phyloP scores from a whole-genome alignment of 2,888 invertebrate genomes.

The Metallyticus violacea region DNA sequence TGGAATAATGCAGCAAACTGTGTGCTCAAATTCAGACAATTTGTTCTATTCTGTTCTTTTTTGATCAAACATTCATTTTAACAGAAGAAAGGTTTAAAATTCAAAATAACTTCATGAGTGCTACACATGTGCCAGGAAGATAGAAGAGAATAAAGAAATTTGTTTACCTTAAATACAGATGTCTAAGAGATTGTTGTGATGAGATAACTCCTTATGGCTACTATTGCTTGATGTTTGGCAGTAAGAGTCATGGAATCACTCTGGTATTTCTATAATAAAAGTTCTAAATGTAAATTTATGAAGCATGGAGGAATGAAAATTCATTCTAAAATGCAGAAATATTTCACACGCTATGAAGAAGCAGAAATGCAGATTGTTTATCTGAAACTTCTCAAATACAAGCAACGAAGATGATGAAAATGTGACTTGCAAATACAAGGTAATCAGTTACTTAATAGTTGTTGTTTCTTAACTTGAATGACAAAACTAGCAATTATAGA shows the following conservation, averaged over 20 bases:
- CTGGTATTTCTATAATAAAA: neutral
- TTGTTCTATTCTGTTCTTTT: neutral
- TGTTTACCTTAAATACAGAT: neutral
- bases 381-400: neutral
- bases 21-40: no score
- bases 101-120: neutral
- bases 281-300: neutral
- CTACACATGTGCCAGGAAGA: neutral
- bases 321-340: neutral
- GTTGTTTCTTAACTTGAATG: neutral
- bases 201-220: neutral
- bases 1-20: no score
- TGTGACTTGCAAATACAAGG: neutral
- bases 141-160: neutral
- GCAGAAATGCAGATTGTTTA: neutral
- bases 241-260: neutral
- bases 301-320: neutral
- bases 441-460: neutral
- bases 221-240: neutral
- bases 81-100: neutral
- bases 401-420: neutral
- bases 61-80: neutral
- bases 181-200: neutral
- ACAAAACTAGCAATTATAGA: neutral
- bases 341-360: neutral